These are phyloP conservation scores for Sigmodon hispidus DNA, from an alignment of 2,113 vertebrate species.

Conservation along the genomic window DNA sequence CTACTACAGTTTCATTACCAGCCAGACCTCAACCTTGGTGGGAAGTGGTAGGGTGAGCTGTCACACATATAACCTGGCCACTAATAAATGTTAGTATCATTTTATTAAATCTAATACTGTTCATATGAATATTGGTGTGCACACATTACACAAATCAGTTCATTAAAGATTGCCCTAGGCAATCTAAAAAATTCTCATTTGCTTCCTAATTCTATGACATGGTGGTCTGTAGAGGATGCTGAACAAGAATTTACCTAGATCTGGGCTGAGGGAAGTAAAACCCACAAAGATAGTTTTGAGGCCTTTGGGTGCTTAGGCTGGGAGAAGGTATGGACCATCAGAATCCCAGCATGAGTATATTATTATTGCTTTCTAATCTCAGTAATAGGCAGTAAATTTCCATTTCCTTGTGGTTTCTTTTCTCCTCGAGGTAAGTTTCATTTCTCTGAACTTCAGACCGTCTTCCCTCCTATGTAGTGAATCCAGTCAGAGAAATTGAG, in stretches of 20 bases:
- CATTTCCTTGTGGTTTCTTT: not conserved
- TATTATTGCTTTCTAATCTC: not conserved
- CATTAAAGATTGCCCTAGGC: not conserved
- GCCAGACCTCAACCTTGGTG: not conserved
- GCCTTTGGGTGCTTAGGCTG: not conserved
- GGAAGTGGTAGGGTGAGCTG: not conserved
- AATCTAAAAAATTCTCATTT: not conserved
- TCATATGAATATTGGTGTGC: not conserved
- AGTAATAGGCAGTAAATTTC: not conserved
- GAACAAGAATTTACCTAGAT: not conserved
- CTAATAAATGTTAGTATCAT: not conserved
- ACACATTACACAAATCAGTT: not conserved
- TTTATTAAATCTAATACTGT: constrained; percentile 3
- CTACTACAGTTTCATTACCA: constrained; percentile 4
- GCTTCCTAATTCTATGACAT: not conserved
- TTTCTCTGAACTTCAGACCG: not conserved
- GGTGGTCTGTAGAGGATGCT: too few relatives aligned
- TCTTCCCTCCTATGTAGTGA: too few relatives aligned
- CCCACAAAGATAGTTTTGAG: not conserved
- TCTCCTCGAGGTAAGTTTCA: not conserved
- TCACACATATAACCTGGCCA: not conserved
- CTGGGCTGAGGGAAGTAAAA: not conserved
- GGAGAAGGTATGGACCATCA: too few relatives aligned
- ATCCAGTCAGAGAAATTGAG: not conserved
- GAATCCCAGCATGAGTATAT: not conserved